Evolutionary conservation across 2,797 vertebrate genomes (phyloP).

Genomic region (Parauchenoglanis ngamensis): DNA sequence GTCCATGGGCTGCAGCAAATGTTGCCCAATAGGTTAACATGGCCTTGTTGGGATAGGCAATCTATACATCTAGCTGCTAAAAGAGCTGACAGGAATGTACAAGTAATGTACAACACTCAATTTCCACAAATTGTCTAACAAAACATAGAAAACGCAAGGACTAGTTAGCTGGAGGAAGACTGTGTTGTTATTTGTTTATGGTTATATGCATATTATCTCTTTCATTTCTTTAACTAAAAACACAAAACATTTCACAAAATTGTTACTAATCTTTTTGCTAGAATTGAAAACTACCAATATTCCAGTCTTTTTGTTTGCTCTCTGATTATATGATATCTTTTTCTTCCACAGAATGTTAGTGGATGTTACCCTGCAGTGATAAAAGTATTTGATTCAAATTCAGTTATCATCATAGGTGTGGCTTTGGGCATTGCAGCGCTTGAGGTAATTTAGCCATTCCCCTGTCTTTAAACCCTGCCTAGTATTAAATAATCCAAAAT

Average conservation of each 20-base stretch:
- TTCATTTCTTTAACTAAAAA: background rate
- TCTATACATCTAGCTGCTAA: background rate
- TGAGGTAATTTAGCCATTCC: constrained; percentile 70
- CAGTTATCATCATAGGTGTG: constrained; percentile 70
- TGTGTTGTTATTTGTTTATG: background rate
- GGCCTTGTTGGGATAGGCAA: background rate
- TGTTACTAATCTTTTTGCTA: background rate
- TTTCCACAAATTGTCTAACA: background rate
- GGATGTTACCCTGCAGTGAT: constrained; percentile 74
- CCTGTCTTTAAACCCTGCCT: background rate
- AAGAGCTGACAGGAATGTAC: background rate
- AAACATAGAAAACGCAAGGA: no score
- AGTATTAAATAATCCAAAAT: background rate
- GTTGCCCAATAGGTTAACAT: no score
- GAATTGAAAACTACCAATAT: background rate
- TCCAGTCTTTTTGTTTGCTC: background rate
- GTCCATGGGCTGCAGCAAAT: no score
- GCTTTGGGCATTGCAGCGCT: constrained; percentile 76
- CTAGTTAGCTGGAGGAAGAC: background rate
- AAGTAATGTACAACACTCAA: background rate
- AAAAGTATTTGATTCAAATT: constrained; percentile 68
- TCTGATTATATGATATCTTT: background rate
- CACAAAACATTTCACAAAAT: background rate
- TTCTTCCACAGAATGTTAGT: constrained; percentile 47
- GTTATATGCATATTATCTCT: background rate